A percentile compares a stretch with the other conserved stretches of the same genome.
Evolutionary conservation across 2,113 vertebrate species (phyloP).

Genomic region (Ivindomyrus marchei): DNA sequence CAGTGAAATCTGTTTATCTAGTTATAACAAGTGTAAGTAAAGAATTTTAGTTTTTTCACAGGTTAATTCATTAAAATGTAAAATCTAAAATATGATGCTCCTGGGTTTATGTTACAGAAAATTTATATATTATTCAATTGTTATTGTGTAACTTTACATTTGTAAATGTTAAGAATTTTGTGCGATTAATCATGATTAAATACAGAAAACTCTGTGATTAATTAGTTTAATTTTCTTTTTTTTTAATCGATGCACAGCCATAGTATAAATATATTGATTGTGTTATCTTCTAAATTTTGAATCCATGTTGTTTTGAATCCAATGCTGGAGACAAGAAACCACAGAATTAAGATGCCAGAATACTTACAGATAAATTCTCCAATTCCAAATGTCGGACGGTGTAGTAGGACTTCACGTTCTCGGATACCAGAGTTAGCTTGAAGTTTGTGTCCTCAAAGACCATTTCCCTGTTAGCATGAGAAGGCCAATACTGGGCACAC

Average conservation of each 20-base stretch:
- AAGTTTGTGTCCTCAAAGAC: constrained; percentile 86
- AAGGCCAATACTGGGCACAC: constrained; percentile 96
- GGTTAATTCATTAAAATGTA: too few species aligned
- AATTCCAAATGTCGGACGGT: constrained; percentile 87
- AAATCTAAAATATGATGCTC: too few species aligned
- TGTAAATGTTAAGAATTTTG: too few species aligned
- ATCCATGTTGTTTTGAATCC: background rate
- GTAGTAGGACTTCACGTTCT: constrained; percentile 92
- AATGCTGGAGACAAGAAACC: background rate
- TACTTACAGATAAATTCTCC: constrained; percentile 77
- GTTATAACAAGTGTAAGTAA: too few species aligned
- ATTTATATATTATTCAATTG: too few species aligned
- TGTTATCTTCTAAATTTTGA: background rate
- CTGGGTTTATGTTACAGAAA: too few species aligned
- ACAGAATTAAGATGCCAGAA: constrained; percentile 7
- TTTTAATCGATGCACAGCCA: background rate
- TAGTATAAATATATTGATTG: background rate
- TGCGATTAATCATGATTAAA: too few species aligned
- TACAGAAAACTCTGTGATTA: too few species aligned
- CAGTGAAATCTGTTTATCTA: too few species aligned
- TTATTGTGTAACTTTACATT: too few species aligned
- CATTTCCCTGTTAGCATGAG: constrained; percentile 73
- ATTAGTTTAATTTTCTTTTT: background rate
- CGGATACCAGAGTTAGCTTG: constrained; percentile 78
- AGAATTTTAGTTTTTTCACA: too few species aligned